Evolutionary conservation across 2,888 invertebrate species (phyloP).

Genomic region (Himalopsyche kuldschensis): DNA sequence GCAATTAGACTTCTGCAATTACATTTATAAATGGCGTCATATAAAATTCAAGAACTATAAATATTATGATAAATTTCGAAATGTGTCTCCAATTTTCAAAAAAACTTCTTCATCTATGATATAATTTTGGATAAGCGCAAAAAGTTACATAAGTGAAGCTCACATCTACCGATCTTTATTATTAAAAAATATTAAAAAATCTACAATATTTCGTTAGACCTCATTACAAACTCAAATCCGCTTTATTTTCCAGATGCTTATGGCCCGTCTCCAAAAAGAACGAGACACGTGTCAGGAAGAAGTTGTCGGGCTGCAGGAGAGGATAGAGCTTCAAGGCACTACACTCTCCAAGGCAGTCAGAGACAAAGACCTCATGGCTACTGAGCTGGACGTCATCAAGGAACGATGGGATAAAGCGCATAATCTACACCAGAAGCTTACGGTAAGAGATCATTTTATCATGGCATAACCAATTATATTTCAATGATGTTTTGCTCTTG

Average conservation of each 20-base stretch:
- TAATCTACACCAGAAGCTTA: conserved; percentile 79
- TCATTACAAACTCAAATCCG: background rate
- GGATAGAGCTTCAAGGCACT: conserved; percentile 78
- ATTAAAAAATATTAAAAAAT: too few species aligned
- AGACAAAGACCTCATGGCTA: conserved; percentile 81
- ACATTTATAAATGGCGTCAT: too few species aligned
- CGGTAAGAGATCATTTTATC: conserved; percentile 55
- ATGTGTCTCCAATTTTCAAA: too few species aligned
- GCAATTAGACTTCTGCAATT: too few species aligned
- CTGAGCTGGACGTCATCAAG: conserved; percentile 83
- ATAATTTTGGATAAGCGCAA: too few species aligned
- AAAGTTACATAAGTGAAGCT: too few species aligned
- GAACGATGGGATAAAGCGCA: conserved; percentile 89
- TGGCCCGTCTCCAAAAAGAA: conserved; percentile 84
- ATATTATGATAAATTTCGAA: too few species aligned
- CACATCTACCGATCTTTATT: too few species aligned
- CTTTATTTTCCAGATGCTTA: conserved; percentile 61
- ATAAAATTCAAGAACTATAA: too few species aligned
- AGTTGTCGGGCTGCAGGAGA: conserved; percentile 77
- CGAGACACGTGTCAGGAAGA: conserved; percentile 81
- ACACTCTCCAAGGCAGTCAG: conserved; percentile 81
- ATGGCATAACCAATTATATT: too few species aligned
- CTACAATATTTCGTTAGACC: background rate
- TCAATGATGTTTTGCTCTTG: background rate
- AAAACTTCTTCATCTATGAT: too few species aligned